Conservation (phyloP, 2,888 invertebrate genomes). For the Molorchus minor region DNA sequence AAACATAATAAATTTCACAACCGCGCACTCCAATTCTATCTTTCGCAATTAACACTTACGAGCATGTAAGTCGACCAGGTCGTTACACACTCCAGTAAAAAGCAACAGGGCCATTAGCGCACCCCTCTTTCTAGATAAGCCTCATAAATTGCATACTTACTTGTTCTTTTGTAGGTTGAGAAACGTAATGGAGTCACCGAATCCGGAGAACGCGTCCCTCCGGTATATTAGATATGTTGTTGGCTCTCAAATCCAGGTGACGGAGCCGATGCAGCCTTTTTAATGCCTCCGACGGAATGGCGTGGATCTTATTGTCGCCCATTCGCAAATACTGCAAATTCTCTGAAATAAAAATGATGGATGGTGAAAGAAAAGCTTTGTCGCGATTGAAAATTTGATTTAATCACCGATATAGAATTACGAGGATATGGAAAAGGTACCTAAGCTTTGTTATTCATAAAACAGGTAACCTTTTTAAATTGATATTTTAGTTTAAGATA, state of each 20-base stretch:
- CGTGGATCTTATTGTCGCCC: slow-evolving; percentile 87
- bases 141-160: slow-evolving; percentile 66
- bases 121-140: not conserved
- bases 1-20: too few species aligned
- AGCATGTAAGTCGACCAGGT: not conserved
- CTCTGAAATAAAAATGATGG: slow-evolving; percentile 67
- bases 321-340: slow-evolving; percentile 89
- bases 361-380: too few species aligned
- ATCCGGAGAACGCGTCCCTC: slow-evolving; percentile 90
- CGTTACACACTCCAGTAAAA: not conserved
- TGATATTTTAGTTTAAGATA: too few species aligned
- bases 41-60: not conserved
- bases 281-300: slow-evolving; percentile 85
- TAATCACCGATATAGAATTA: too few species aligned
- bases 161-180: slow-evolving; percentile 90
- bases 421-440: too few species aligned
- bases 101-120: slow-evolving; percentile 13
- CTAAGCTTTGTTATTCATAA: too few species aligned
- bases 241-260: slow-evolving; percentile 86
- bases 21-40: too few species aligned
- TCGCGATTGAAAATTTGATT: too few species aligned
- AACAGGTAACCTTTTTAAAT: too few species aligned
- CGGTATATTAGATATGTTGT: slow-evolving; percentile 83
- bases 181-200: slow-evolving; percentile 92
- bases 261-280: slow-evolving; percentile 85